phyloP scores from a whole-genome alignment of 2,797 vertebrate genomes.

The Anguilla obscura region DNA sequence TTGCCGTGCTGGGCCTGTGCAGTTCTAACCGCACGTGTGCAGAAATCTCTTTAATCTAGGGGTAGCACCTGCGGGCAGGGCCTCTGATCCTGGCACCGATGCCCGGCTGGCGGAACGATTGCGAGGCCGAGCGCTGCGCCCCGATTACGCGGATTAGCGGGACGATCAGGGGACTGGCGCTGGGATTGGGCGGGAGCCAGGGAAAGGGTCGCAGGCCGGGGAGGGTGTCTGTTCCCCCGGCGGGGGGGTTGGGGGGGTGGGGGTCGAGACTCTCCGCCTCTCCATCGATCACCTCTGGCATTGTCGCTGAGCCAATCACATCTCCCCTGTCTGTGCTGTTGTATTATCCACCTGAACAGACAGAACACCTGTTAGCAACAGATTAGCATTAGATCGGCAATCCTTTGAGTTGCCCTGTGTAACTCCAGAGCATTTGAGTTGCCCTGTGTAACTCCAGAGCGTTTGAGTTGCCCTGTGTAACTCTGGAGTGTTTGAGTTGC shows the following conservation, averaged over 20 bases:
- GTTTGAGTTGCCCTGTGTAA: background rate
- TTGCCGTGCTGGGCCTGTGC: background rate
- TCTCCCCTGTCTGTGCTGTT: background rate
- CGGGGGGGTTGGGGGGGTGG: background rate
- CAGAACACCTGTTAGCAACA: background rate
- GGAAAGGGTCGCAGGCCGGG: no score
- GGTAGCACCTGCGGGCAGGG: conserved; percentile 2
- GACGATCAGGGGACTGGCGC: conserved; percentile 13
- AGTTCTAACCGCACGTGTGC: background rate
- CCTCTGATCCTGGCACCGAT: conserved; percentile 8
- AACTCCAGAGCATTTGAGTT: background rate
- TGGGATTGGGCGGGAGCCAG: background rate
- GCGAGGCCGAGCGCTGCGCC: background rate
- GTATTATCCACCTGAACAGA: background rate
- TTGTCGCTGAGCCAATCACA: background rate
- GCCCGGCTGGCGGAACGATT: background rate
- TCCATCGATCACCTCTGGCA: no score
- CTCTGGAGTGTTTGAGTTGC: background rate
- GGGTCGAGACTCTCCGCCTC: no score
- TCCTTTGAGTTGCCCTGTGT: background rate
- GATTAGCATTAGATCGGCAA: background rate
- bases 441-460: background rate
- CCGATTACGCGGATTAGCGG: conserved; percentile 21
- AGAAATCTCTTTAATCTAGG: background rate
- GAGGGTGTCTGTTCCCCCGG: no score